These are phyloP conservation scores for Lycocorax pyrrhopterus DNA, from an alignment of 2,113 vertebrate species.

Conservation along the genomic window DNA sequence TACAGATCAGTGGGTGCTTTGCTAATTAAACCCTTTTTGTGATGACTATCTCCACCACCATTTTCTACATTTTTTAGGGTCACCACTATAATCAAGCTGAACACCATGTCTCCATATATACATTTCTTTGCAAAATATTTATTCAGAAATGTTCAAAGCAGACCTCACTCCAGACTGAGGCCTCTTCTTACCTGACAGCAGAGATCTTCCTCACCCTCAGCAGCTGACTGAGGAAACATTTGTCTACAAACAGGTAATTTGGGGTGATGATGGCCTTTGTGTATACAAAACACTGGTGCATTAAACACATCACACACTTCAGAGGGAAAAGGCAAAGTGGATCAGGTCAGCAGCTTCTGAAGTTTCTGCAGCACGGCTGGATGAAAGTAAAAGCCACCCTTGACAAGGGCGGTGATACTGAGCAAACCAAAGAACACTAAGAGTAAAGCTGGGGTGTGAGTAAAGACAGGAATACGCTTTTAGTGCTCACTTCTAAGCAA, in stretches of 20 bases:
- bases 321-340: slow-evolving; percentile 1
- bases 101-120: not conserved
- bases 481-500: not conserved
- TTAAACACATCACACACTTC: not conserved
- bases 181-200: not conserved
- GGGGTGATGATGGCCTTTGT: not conserved
- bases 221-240: not conserved
- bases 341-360: not conserved
- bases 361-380: not conserved
- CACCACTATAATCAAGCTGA: not conserved
- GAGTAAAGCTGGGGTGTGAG: not conserved
- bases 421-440: not conserved
- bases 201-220: not conserved
- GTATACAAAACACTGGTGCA: not conserved
- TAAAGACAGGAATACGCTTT: not conserved
- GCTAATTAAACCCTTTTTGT: not conserved
- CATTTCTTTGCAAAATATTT: not conserved
- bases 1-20: not conserved
- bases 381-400: slow-evolving; percentile 5
- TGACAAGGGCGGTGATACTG: not conserved
- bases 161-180: not conserved
- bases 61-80: not conserved
- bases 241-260: not conserved
- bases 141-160: not conserved
- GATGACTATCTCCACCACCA: not conserved